Base-by-base conservation (phyloP, 2,113 vertebrate species). In the Gila orcuttii region DNA sequence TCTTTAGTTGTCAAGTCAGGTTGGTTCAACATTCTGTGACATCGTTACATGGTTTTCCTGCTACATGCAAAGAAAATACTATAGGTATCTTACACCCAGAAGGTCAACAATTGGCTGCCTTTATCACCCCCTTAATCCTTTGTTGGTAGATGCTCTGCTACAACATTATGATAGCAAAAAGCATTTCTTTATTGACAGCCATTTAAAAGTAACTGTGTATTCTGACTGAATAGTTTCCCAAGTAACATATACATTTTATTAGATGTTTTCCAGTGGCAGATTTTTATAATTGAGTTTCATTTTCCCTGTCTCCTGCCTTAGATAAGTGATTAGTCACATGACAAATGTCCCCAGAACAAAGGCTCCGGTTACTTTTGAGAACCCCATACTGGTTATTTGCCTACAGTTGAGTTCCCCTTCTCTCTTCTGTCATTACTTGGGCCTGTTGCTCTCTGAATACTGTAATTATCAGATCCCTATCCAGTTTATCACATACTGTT, bases 341-440 rank as follows among this genome's bases (percentile, higher is more conserved):
- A 39, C 19, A 69, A 10, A 69, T 11, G 19, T 69, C 33, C 33
- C 31, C 17, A 39, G 33, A 69, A 36, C 8, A 69, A 68, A 33
- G 52, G 15, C 52, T 55, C 4, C 52, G 19, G 52, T 55, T 33
- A 68, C 64, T 68, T 21, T 33, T 21, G 3, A 68, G 0, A 31
- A 17, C 17, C 31, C 33, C 33, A 36, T 69, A 69, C 66, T 69
- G 36, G 33, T 21, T 42, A 42, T 42, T 42, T n/a, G 21, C 9
- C 33, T 23, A 23, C 1, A 71, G 68, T 12, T 71, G 36, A 42
- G 19, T 42, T 39, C 33, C 36, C 10, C 68, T 68, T 39, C 33
- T 71, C 10, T 71, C 36, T 73, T 73, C 36, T n/a, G 69, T 73
- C 10, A 73, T 73, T 73, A 73, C 21, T n/a, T 33, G 15, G 55